phyloP scores from a whole-genome alignment of 2,888 invertebrate genomes.

The Mechanitis mazaeus region DNA sequence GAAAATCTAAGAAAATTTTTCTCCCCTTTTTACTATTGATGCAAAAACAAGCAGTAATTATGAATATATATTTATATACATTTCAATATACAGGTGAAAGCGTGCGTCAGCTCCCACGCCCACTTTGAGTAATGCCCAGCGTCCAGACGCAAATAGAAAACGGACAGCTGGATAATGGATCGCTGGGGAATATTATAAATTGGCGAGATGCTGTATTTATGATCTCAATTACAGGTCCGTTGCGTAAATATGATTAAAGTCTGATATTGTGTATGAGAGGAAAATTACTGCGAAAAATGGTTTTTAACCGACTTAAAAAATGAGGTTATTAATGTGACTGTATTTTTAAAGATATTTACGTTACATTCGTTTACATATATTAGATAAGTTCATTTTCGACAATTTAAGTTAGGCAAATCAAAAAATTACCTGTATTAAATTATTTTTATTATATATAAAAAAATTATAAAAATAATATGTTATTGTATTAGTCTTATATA shows the following conservation, averaged over 20 bases:
- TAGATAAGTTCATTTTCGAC: too few relatives aligned
- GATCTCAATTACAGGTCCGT: conserved; percentile 54
- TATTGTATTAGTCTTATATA: too few relatives aligned
- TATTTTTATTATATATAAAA: too few relatives aligned
- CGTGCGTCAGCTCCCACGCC: conserved; percentile 37
- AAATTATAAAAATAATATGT: too few relatives aligned
- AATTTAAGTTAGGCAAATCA: too few relatives aligned
- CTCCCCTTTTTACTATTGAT: too few relatives aligned
- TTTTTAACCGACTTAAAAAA: background rate
- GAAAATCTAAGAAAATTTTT: too few relatives aligned
- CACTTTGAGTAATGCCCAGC: conserved; percentile 37
- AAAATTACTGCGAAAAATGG: background rate
- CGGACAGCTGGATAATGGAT: conserved; percentile 56
- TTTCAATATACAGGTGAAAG: conserved; percentile 19
- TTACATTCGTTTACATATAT: too few relatives aligned
- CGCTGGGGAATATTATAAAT: conserved; percentile 52
- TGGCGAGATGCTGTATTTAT: conserved; percentile 58
- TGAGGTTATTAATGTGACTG: too few relatives aligned
- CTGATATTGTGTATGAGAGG: background rate
- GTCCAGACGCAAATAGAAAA: conserved; percentile 49
- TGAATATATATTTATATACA: conserved; percentile 1
- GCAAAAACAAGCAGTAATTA: too few relatives aligned
- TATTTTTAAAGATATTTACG: too few relatives aligned
- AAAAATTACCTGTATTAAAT: too few relatives aligned
- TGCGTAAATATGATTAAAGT: conserved; percentile 8